phyloP scores from a whole-genome alignment of 1,140 invertebrate species.

The Drosophila arizonae region DNA sequence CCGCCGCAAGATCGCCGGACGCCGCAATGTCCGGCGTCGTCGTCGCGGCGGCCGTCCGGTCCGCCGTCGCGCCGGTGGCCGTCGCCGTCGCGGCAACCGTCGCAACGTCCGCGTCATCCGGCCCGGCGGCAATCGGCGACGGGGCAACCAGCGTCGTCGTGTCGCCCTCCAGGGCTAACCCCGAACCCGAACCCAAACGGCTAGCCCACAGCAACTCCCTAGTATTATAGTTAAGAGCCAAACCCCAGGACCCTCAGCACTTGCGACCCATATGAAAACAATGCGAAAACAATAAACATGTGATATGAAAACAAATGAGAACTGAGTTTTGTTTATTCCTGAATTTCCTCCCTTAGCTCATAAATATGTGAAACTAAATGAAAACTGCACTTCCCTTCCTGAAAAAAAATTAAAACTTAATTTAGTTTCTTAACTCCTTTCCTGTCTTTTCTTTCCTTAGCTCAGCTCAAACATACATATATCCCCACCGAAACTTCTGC shows the following conservation, averaged over 20 bases:
- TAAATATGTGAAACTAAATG: too few species aligned
- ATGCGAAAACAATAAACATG: slow-evolving; percentile 61
- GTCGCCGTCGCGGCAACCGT: slow-evolving; percentile 18
- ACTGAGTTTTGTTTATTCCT: neutral
- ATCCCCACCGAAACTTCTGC: too few species aligned
- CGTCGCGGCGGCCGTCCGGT: slow-evolving; percentile 43
- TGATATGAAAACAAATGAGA: slow-evolving; percentile 50
- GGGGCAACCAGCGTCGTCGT: slow-evolving; percentile 51
- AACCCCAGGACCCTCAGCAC: slow-evolving; percentile 2
- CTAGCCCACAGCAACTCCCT: slow-evolving; percentile 10
- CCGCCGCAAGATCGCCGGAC: slow-evolving; percentile 60
- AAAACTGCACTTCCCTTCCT: too few species aligned
- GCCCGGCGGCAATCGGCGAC: slow-evolving; percentile 21
- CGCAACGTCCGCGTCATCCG: slow-evolving; percentile 12
- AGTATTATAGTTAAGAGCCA: slow-evolving; percentile 76
- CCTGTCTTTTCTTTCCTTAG: too few species aligned
- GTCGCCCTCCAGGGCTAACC: slow-evolving; percentile 50
- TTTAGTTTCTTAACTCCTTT: too few species aligned
- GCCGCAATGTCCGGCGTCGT: slow-evolving; percentile 54
- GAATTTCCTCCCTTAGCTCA: too few species aligned
- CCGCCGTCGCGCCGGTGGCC: slow-evolving; percentile 8
- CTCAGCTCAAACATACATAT: too few species aligned
- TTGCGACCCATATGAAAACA: slow-evolving; percentile 34
- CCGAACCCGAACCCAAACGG: neutral
- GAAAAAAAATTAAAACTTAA: too few species aligned